phyloP scores from a whole-genome alignment of 2,888 invertebrate genomes.

The Malthinus flaveolus region DNA sequence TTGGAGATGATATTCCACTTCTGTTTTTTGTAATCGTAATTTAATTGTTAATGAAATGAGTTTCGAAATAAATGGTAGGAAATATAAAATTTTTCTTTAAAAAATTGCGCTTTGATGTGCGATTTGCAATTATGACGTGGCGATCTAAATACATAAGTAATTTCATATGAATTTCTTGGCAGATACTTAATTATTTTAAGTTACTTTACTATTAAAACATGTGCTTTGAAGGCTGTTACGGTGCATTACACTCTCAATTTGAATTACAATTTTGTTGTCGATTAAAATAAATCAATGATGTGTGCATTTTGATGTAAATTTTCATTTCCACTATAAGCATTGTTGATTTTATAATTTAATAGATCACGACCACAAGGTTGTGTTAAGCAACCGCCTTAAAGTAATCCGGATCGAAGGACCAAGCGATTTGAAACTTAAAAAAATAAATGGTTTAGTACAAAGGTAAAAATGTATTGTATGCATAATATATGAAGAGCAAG shows the following conservation, averaged over 20 bases:
- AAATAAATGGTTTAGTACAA: too few species aligned
- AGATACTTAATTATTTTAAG: constrained; percentile 42
- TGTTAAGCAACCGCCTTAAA: too few species aligned
- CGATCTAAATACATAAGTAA: constrained; percentile 31
- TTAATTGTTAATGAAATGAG: too few species aligned
- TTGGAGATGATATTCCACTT: too few species aligned
- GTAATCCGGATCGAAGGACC: too few species aligned
- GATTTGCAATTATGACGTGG: constrained; percentile 11
- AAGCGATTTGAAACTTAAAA: too few species aligned
- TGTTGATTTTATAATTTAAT: too few species aligned
- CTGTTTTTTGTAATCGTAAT: too few species aligned
- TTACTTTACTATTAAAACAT: constrained; percentile 42
- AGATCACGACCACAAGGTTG: too few species aligned
- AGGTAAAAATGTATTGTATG: constrained; percentile 8
- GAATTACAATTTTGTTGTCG: constrained; percentile 20
- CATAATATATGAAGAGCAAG: constrained; percentile 15
- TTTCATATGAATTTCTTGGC: constrained; percentile 46
- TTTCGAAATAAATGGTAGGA: neutral
- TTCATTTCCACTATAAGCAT: too few species aligned
- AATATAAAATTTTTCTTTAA: neutral
- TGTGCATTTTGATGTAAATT: neutral
- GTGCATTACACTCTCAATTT: constrained; percentile 42
- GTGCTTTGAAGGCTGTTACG: constrained; percentile 46
- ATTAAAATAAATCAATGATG: constrained; percentile 16
- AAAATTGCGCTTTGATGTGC: constrained; percentile 10